phyloP scores from a whole-genome alignment of 1,140 invertebrate species.

The Saccostrea glomerata region DNA sequence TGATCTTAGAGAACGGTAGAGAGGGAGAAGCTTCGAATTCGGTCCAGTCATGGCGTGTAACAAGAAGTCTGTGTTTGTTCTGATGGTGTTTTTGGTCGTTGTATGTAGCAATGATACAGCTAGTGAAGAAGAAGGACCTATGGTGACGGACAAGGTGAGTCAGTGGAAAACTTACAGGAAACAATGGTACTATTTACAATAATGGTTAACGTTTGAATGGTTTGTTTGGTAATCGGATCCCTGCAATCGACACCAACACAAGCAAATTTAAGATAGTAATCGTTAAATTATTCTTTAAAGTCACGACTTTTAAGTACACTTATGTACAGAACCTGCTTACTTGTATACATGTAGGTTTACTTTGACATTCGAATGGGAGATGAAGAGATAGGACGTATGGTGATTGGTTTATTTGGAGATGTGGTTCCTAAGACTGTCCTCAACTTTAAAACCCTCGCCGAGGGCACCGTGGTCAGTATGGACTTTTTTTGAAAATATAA shows the following conservation, averaged over 20 bases:
- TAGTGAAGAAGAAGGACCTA: background rate
- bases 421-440: slow-evolving; percentile 72
- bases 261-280: no score
- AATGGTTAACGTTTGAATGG: no score
- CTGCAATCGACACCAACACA: no score
- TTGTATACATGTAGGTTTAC: slow-evolving; percentile 55
- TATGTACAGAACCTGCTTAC: no score
- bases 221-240: no score
- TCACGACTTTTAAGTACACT: no score
- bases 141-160: slow-evolving; percentile 14
- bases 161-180: background rate
- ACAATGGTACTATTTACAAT: no score
- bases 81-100: background rate
- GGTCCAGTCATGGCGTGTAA: background rate
- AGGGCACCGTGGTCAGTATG: background rate
- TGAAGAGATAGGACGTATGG: slow-evolving; percentile 69
- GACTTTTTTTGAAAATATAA: no score
- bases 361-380: slow-evolving; percentile 72
- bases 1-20: background rate
- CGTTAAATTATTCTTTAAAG: no score
- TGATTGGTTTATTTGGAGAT: slow-evolving; percentile 75
- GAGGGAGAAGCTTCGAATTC: background rate
- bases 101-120: background rate
- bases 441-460: slow-evolving; percentile 72
- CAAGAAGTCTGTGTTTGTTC: background rate